Base-by-base conservation (phyloP, 2,888 invertebrate genomes). In the Frankliniella fusca region DNA sequence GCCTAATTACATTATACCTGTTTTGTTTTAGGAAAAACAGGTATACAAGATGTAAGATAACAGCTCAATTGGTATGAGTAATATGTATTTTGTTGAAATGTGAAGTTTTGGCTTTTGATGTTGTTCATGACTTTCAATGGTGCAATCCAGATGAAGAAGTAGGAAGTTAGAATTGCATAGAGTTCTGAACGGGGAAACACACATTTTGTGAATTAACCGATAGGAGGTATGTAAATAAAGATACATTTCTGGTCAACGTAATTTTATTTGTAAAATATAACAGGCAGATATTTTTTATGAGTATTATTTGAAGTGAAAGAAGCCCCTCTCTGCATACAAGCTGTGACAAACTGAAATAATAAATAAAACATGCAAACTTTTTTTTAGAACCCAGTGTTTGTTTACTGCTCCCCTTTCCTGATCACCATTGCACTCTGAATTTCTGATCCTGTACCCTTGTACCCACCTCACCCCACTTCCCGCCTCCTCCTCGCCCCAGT, bases 221-320 rank as follows among this genome's bases (percentile, higher is more conserved):
- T 76, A 12, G 23, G 70, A 12, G 23, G 7, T 27, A 10, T 76
- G 70, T 27, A 76, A 23, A 76, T 76, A 76, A 27, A 76, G 23
- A 27, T 76, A 10, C 27, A 76, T 76, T 76, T 76, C 27, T 76
- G 27, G 70, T 76, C 70, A 76, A 76, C 23, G 27, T 76, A 76
- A 76, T 76, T 10, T 76, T 27, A 61, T 76, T 76, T 76, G 23
- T 12, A 76, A 76, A 76, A 76, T 27, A 27, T 27, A 27, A 27
- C 70, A 11, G 70, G 70, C 27, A 27, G 27, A 76, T 76, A 76
- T 76, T 76, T 76, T 76, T 70, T 70, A 70, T 54, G 15, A 54
- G 15, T 15, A 54, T 76, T 76, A 76, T 76, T 27, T 76, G 27
- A 76, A 12, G 27, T 27, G 27, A 23, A 76, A 23, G 27, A 76